These are phyloP conservation scores for Mormyrops attenuatus DNA, from an alignment of 2,797 vertebrate species.

Conservation along the genomic window DNA sequence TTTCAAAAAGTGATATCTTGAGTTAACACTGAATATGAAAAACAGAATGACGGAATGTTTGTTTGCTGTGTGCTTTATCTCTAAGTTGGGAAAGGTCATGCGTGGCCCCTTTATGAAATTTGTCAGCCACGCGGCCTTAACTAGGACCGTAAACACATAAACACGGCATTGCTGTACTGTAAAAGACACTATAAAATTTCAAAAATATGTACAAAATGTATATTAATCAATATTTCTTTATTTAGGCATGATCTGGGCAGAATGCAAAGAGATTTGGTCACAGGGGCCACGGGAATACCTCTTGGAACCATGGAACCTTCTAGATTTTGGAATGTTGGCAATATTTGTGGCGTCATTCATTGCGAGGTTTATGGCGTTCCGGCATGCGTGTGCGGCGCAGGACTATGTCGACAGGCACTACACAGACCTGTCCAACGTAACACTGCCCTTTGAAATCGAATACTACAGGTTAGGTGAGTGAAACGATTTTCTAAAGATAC, in stretches of 20 bases:
- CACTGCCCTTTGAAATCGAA: conserved; percentile 74
- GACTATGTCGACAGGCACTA: conserved; percentile 72
- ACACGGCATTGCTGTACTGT: neutral
- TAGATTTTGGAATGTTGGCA: conserved; percentile 96
- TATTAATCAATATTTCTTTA: neutral
- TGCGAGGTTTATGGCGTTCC: conserved; percentile 86
- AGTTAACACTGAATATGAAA: neutral
- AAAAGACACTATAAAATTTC: neutral
- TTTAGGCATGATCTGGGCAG: conserved; percentile 97
- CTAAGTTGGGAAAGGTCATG: conserved; percentile 87
- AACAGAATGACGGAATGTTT: neutral
- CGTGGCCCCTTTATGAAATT: conserved; percentile 98
- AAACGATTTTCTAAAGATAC: neutral
- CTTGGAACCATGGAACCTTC: conserved; percentile 93
- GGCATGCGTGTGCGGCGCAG: conserved; percentile 82
- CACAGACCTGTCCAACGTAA: conserved; percentile 72
- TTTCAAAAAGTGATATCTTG: neutral
- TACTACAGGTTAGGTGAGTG: conserved; percentile 89
- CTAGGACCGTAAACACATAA: neutral
- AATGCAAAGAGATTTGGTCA: conserved; percentile 98
- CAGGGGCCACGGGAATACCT: conserved; percentile 94
- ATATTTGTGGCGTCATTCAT: conserved; percentile 95
- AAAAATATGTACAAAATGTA: neutral
- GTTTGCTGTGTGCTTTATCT: neutral
- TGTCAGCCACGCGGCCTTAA: conserved; percentile 86